phyloP scores from a whole-genome alignment of 2,113 vertebrate species.

The Myotis yumanensis region DNA sequence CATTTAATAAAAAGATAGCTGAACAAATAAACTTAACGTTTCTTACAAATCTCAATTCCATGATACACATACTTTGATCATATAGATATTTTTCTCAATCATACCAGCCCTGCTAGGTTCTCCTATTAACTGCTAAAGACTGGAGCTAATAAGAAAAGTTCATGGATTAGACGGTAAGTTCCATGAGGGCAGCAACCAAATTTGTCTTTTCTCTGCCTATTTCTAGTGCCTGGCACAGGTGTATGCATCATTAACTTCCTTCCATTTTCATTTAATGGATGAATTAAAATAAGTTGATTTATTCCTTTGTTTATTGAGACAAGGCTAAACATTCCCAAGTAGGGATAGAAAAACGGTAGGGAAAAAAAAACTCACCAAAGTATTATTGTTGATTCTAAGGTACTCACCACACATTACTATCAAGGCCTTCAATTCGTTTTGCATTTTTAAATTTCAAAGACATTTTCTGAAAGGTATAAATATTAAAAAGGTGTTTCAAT shows the following conservation, averaged over 20 bases:
- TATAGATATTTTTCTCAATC: neutral
- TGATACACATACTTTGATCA: neutral
- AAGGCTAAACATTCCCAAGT: neutral
- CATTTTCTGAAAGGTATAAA: conserved; percentile 85
- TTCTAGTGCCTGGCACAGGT: neutral
- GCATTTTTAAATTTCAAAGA: conserved; percentile 89
- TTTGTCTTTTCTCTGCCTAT: neutral
- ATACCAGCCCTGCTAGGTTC: neutral
- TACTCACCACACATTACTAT: conserved; percentile 95
- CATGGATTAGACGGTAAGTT: neutral
- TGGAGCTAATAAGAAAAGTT: neutral
- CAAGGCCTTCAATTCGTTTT: conserved; percentile 94
- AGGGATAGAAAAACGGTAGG: neutral
- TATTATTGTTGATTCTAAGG: neutral
- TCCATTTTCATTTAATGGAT: neutral
- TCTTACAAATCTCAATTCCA: conserved; percentile 13
- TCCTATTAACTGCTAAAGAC: neutral
- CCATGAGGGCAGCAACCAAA: neutral
- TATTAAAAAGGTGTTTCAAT: conserved; percentile 67
- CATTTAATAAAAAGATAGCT: neutral
- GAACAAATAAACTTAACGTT: neutral
- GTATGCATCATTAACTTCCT: neutral
- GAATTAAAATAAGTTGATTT: conserved; percentile 26
- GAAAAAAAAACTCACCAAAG: neutral
- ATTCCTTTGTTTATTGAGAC: neutral